A percentile compares a stretch with the other conserved stretches of the same genome.
Conservation (phyloP, 37 sponge, comb jelly and placozoan species). For the Corticium candelabrum region DNA sequence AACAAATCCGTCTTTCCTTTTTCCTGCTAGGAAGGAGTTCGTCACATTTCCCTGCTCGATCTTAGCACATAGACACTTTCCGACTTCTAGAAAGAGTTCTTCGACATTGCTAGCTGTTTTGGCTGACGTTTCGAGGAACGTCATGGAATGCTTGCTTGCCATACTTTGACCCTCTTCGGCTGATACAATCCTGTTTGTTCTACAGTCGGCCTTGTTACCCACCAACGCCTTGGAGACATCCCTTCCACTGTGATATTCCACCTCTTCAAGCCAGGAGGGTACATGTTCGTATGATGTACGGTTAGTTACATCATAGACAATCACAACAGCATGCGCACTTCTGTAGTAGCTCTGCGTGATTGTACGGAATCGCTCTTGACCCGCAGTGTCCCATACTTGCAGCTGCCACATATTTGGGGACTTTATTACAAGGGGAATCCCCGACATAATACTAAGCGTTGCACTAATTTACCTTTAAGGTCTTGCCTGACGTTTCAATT, state of each 20-base stretch:
- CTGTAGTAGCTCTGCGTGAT: slow-evolving; percentile 92
- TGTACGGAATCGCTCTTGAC: slow-evolving; percentile 83
- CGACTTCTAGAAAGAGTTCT: slow-evolving; percentile 59
- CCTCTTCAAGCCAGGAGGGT: slow-evolving; percentile 71
- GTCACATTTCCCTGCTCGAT: no score
- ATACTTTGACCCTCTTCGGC: slow-evolving; percentile 43
- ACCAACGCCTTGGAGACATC: slow-evolving; percentile 64
- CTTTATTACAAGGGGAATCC: background rate
- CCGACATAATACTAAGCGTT: background rate
- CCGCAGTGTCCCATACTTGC: slow-evolving; percentile 94
- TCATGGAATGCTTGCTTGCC: slow-evolving; percentile 68
- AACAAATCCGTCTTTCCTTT: no score
- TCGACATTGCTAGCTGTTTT: slow-evolving; percentile 75
- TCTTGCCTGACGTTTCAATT: slow-evolving; percentile 54
- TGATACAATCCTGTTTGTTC: slow-evolving; percentile 50
- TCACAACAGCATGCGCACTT: slow-evolving; percentile 82
- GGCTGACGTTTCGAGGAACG: slow-evolving; percentile 83
- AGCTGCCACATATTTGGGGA: slow-evolving; percentile 29
- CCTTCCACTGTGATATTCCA: slow-evolving; percentile 62
- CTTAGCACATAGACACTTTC: slow-evolving; percentile 43
- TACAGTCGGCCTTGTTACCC: slow-evolving; percentile 90
- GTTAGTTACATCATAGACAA: slow-evolving; percentile 75
- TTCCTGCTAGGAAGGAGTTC: no score
- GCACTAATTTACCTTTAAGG: slow-evolving; percentile 52
- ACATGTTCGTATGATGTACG: slow-evolving; percentile 54